Evolutionary conservation across 1,140 invertebrate species (phyloP).

Genomic region (Rhizoglyphus robini): DNA sequence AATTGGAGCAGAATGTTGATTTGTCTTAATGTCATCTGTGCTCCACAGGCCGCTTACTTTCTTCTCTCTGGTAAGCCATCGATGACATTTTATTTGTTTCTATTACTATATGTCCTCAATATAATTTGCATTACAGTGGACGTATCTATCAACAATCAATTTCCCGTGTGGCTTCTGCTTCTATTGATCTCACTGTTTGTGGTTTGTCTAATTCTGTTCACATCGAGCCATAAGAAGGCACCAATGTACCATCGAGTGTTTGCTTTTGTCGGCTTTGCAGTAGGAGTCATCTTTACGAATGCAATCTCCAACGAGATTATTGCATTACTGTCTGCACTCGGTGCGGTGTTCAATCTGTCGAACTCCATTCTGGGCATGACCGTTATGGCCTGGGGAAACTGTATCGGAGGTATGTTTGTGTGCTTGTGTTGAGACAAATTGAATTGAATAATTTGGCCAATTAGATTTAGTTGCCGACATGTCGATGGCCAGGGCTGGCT

Average conservation of each 20-base stretch:
- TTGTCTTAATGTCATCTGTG: conserved; percentile 41
- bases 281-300: conserved; percentile 52
- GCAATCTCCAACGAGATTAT: conserved; percentile 51
- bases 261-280: conserved; percentile 48
- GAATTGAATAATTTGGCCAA: too few relatives aligned
- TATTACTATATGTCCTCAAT: not conserved
- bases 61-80: not conserved
- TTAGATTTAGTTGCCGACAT: conserved; percentile 46
- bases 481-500: conserved; percentile 48
- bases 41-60: conserved; percentile 36
- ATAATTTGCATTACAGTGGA: not conserved
- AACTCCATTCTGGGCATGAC: conserved; percentile 54
- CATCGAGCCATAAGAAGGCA: conserved; percentile 31
- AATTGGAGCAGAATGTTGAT: conserved; percentile 48
- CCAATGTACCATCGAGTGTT: conserved; percentile 38
- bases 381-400: conserved; percentile 57
- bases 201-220: conserved; percentile 31
- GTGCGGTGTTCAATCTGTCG: conserved; percentile 45
- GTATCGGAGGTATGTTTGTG: too few relatives aligned
- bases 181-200: not conserved
- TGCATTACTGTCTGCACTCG: conserved; percentile 44
- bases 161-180: not conserved
- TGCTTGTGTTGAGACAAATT: too few relatives aligned
- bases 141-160: not conserved
- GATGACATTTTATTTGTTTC: too few relatives aligned